phyloP scores from a whole-genome alignment of 2,113 vertebrate genomes.

The Talpa occidentalis region DNA sequence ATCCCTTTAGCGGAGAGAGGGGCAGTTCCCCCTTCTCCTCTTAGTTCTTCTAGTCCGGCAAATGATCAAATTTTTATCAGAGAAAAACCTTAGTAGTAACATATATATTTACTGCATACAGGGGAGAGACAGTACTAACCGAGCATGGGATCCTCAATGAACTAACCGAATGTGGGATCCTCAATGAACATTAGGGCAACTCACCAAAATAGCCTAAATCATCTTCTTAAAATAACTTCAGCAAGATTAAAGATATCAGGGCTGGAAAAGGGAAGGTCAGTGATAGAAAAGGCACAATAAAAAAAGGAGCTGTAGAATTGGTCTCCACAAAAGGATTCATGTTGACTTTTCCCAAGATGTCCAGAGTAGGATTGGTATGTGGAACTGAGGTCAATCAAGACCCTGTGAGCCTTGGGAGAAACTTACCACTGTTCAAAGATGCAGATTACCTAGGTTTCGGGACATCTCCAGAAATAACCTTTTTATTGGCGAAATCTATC shows the following conservation, averaged over 20 bases:
- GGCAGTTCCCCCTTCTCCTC: neutral
- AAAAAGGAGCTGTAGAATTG: neutral
- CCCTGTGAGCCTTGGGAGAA: too few relatives aligned
- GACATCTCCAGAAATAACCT: too few relatives aligned
- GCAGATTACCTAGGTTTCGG: too few relatives aligned
- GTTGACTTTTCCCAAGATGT: neutral
- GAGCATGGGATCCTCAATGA: too few relatives aligned
- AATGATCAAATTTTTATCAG: neutral
- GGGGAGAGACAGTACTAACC: neutral
- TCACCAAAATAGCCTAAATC: neutral
- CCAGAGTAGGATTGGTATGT: neutral
- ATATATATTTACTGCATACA: neutral
- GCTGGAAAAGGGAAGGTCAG: neutral
- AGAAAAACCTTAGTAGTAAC: neutral
- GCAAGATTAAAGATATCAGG: neutral
- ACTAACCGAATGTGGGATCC: too few relatives aligned
- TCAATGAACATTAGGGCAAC: too few relatives aligned
- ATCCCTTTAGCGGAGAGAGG: neutral
- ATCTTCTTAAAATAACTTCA: neutral
- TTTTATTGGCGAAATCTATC: too few relatives aligned
- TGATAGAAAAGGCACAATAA: neutral
- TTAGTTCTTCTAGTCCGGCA: neutral
- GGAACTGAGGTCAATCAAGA: neutral
- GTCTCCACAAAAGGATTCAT: neutral
- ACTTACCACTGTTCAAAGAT: too few relatives aligned